These are phyloP conservation scores for Trachythela sp. DNA, from an alignment of 64 coral and sea anemone genomes.

Conservation along the genomic window DNA sequence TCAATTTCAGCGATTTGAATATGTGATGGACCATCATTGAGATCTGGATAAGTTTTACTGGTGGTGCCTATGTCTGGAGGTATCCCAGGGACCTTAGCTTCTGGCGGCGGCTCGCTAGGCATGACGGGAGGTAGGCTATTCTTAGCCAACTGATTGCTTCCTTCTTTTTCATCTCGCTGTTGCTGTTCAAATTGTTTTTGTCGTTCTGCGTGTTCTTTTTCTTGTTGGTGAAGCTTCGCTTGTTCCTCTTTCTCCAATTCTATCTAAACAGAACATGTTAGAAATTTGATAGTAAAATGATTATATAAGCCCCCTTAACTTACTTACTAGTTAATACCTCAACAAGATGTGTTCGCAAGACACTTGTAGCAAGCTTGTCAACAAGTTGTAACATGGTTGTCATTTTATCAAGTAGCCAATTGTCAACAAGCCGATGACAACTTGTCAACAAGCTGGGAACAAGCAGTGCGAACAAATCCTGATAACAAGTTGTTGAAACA, in stretches of 20 bases:
- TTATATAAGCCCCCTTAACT: background rate
- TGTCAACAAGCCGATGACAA: too few species aligned
- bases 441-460: too few species aligned
- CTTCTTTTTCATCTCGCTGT: background rate
- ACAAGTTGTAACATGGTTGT: too few species aligned
- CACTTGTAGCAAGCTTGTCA: too few species aligned
- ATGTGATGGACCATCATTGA: background rate
- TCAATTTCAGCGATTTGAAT: background rate
- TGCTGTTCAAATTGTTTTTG: background rate
- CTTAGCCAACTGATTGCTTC: background rate
- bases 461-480: too few species aligned
- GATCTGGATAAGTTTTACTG: background rate
- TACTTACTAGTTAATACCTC: background rate
- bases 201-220: background rate
- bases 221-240: background rate
- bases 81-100: background rate
- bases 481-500: too few species aligned
- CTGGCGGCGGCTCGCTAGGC: background rate
- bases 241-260: background rate
- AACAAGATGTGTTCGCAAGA: too few species aligned
- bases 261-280: background rate
- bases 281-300: too few species aligned
- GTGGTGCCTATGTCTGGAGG: background rate
- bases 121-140: background rate
- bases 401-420: too few species aligned